Evolutionary conservation across 2,113 vertebrate species (phyloP), one percentile per base, ranked within the genome.

Genomic region (Trichomycterus rosablanca): DNA sequence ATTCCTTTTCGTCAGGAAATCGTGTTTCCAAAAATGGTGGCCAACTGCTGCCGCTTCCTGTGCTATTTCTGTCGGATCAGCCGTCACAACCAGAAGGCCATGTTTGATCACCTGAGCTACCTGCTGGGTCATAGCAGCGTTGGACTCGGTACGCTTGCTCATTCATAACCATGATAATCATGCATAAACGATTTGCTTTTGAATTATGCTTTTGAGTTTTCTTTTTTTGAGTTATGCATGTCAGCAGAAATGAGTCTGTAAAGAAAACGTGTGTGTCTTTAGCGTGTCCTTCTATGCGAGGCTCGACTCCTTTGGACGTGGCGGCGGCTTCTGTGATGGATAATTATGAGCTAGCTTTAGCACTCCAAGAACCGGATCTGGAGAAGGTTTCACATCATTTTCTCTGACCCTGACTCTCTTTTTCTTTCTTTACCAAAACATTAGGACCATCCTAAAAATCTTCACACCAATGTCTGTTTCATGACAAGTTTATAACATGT

Each of bases 31-130:
- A 98, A 93, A 84, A 97, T 97, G 95, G 93, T 98, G 68, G 94
- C 93, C 71, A 92, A 96, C 71, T 98, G 95, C 73, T 98, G 95
- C 81, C 91, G 94, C 59, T 97, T 98, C 77, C 86, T 98, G 0
- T 97, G 95, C 74, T 98, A 98, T 68, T 98, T 98, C n/a, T n/a
- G n/a, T n/a, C n/a, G n/a, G n/a, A n/a, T n/a, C n/a, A n/a, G n/a
- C n/a, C n/a, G n/a, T n/a, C 90, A 93, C 73, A 98, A 98, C 81
- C 95, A 98, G 73, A 93, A 94, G 75, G 92, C 94, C 18, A 91
- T 98, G 87, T 98, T 98, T 76, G 93, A 98, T 70, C 94, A 95
- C 74, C 94, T 98, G 66, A 93, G 93, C 77, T 98, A 94, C 71
- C 88, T 98, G 66, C 54, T 98, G 77, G 93, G 97, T 78, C 97